Conservation (phyloP, 2,797 vertebrate species). For the Poeciliopsis presidionis region DNA sequence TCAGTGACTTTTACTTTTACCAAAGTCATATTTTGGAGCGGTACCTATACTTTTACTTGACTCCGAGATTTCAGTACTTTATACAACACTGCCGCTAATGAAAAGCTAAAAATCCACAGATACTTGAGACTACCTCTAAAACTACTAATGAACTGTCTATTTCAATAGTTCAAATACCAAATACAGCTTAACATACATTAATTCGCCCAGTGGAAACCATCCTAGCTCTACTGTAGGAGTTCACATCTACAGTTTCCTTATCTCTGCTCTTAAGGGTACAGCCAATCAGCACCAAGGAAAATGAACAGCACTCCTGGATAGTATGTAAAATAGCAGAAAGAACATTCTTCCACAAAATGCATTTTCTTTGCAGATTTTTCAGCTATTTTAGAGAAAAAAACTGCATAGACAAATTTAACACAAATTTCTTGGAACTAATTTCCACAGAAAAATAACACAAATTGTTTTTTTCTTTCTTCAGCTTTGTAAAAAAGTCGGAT, state of each 20-base stretch:
- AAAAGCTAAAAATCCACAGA: neutral
- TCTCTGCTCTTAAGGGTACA: neutral
- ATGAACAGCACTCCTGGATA: neutral
- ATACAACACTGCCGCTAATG: too few relatives aligned
- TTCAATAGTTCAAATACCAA: neutral
- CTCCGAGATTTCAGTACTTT: too few relatives aligned
- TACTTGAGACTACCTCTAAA: neutral
- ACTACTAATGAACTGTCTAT: neutral
- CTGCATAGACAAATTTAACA: neutral
- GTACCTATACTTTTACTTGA: too few relatives aligned
- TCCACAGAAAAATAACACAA: neutral
- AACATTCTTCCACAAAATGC: neutral
- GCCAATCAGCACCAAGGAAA: neutral
- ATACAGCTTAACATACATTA: neutral
- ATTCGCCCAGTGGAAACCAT: neutral
- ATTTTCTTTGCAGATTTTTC: neutral
- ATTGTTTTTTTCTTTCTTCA: neutral
- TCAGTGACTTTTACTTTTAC: too few relatives aligned
- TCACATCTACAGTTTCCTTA: neutral
- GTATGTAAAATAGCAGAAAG: neutral
- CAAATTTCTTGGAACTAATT: neutral
- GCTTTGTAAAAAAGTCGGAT: neutral
- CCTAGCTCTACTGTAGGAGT: neutral
- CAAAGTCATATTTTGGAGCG: too few relatives aligned
- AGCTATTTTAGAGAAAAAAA: neutral